Base-by-base conservation (phyloP, 2,113 vertebrate species). In the Syngnathus floridae region DNA sequence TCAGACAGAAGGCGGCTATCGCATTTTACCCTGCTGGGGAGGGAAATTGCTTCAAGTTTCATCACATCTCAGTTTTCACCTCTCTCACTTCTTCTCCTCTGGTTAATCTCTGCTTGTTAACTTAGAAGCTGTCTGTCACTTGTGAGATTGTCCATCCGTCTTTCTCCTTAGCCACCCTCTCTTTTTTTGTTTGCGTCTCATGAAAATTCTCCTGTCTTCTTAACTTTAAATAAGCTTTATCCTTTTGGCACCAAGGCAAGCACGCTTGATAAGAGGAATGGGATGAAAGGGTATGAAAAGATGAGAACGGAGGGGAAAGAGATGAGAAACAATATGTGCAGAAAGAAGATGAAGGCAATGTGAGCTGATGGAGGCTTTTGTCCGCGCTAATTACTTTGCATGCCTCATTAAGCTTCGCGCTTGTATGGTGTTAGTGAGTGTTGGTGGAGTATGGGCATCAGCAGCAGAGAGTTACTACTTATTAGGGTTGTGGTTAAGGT, bases 11-110 rank as follows among this genome's bases (percentile, higher is more conserved):
- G 62, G 66, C 61, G 65, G 66, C 65, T 49, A 71, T 74, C 75
- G 60, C 64, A 71, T 81, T 80, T 80, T 70, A 66, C 68, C 67
- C 52, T 69, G 79, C 71, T 82, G 76, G 77, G 70, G 79, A 71
- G 26, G 72, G 68, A 72, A 74, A 84, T 89, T 90, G 79, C 88
- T 60, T 71, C 63, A 58, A 51, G 81, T 91, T 91, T 82, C 90
- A 88, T 91, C 87, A 90, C 82, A 79, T 80, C 66, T 76, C 74
- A 57, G 59, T 3, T 17, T 84, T 88, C 80, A 83, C 87, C 80
- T 88, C 83, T 84, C 72, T 75, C 72, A 56, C 26, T 56, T 56
- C 26, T 56, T 71, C 57, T 36, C 71, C 43, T 56, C 58, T 71
- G 76, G 72, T 87, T 82, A 81, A 84, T 86, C 75, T 76, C 72